Percentiles rank a stretch among this genome's conserved stretches.
Conservation (phyloP, 2,797 vertebrate species). For the Bradypus variegatus region DNA sequence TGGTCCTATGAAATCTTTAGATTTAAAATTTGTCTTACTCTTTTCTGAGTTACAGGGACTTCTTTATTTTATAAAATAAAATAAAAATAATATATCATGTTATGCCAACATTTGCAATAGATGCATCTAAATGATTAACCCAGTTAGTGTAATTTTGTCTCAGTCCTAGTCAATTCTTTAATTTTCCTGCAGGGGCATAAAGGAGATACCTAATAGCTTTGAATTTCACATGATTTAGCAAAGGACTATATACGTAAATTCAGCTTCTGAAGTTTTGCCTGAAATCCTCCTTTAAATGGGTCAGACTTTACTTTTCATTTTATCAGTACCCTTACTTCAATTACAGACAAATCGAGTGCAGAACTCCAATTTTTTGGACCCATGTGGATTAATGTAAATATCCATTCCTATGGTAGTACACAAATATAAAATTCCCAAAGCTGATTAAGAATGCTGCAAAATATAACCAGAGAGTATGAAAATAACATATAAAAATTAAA, state of each 20-base stretch:
- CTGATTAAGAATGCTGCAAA: not conserved
- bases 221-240: not conserved
- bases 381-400: not conserved
- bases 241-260: not conserved
- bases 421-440: not conserved
- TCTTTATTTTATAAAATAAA: not conserved
- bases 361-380: not conserved
- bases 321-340: not conserved
- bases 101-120: not conserved
- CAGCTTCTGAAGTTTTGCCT: not conserved
- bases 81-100: not conserved
- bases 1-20: not conserved
- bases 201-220: not conserved
- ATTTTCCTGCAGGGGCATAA: not conserved
- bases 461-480: not conserved
- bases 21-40: not conserved
- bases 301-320: not conserved
- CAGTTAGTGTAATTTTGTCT: not conserved
- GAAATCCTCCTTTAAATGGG: not conserved
- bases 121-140: not conserved
- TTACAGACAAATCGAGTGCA: not conserved
- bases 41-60: not conserved
- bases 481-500: not conserved
- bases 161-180: not conserved
- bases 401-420: not conserved